Conservation (phyloP, 2,888 invertebrate species). For the Oligia latruncula region DNA sequence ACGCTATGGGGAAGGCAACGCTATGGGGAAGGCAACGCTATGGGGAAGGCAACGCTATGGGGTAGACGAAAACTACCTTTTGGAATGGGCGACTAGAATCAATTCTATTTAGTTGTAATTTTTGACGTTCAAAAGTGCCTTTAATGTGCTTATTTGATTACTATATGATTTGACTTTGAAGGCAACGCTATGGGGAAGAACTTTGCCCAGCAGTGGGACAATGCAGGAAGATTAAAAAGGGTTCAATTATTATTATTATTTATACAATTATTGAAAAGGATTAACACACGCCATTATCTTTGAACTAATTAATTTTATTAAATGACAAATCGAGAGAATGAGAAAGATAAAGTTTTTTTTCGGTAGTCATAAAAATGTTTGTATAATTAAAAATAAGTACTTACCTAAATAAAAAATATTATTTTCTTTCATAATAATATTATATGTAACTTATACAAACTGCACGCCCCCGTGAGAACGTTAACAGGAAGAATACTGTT, state of each 20-base stretch:
- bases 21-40: too few relatives aligned
- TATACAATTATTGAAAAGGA: neutral
- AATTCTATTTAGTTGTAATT: too few relatives aligned
- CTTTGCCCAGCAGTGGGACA: neutral
- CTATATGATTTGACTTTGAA: too few relatives aligned
- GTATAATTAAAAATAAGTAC: neutral
- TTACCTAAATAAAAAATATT: too few relatives aligned
- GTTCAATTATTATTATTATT: neutral
- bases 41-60: too few relatives aligned
- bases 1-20: too few relatives aligned
- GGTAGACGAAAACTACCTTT: too few relatives aligned
- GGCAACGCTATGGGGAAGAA: neutral
- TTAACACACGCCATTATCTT: too few relatives aligned
- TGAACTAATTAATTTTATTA: neutral
- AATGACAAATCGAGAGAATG: neutral
- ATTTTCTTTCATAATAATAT: neutral
- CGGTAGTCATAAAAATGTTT: neutral
- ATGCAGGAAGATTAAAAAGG: neutral
- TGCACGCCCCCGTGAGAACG: neutral
- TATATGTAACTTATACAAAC: neutral
- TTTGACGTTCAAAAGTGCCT: too few relatives aligned
- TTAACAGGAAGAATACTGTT: neutral
- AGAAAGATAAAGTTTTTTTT: neutral
- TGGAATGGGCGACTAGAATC: too few relatives aligned
- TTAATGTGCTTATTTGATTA: too few relatives aligned